Evolutionary conservation across 2,888 invertebrate species (phyloP), one percentile per base, ranked within the genome.

Genomic region (Sphecodes monilicornis): DNA sequence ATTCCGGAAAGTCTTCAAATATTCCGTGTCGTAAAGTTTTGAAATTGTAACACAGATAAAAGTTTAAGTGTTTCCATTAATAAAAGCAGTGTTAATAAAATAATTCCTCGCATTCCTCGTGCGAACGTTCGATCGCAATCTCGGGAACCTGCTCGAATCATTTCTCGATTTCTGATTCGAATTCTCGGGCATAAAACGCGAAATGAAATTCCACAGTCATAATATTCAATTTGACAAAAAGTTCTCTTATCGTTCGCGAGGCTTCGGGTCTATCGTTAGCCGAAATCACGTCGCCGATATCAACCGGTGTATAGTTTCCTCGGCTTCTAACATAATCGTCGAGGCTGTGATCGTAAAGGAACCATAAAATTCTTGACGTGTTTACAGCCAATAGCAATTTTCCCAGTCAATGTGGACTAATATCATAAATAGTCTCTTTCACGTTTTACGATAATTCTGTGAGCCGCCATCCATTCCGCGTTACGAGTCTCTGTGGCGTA

Each of bases 371-470:
- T 69, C 85, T 43, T 43, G 82, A 68, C 82, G 71, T 76, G 76
- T 91, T 91, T 90, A 90, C 87, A 80, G 86, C 87, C 88, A 78
- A 90, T 88, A 89, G 86, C 78, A 85, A 89, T 90, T 90, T 86
- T 84, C 84, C 78, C 82, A 74, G 84, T 78, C 84, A 70, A 85
- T 87, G 89, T 82, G 86, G 77, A 90, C 89, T 90, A 90, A 92
- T 90, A 90, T 90, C 92, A 80, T 88, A 92, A 91, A 91, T 78
- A 86, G 74, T 82, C 79, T 76, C 87, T 89, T 89, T 78, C 84
- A 78, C 75, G 78, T 91, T 91, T 91, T 85, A 89, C 88, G 89
- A 88, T 90, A 89, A 91, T 91, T 89, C 81, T n/a, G 78, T 88
- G n/a, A 60, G 72, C 68, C 69, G 79, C 80, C 57, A 80, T 77